Percentiles rank a stretch among this genome's conserved stretches.
phyloP scores from a whole-genome alignment of 2,888 invertebrate species.

The Sceliomorpha sp. region DNA sequence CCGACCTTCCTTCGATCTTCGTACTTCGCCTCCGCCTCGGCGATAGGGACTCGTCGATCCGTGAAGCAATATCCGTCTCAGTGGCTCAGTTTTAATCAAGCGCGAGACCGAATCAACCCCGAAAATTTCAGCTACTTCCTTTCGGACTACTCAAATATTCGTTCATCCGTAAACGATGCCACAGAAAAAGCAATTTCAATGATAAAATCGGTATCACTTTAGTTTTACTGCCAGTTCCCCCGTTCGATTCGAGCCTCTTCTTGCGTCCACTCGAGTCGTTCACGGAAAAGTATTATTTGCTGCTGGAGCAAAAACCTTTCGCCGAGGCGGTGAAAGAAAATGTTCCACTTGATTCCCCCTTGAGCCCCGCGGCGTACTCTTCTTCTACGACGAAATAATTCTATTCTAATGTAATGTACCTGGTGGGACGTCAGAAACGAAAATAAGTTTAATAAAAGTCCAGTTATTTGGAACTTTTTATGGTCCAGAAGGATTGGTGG shows the following conservation, averaged over 20 bases:
- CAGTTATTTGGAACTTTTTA: no score
- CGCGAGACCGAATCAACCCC: slow-evolving; percentile 48
- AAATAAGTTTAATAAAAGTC: no score
- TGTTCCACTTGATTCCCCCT: no score
- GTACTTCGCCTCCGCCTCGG: slow-evolving; percentile 29
- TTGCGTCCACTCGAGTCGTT: not conserved
- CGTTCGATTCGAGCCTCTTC: not conserved
- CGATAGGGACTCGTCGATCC: slow-evolving; percentile 51
- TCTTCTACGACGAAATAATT: no score
- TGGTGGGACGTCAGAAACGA: no score
- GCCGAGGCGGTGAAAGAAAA: no score
- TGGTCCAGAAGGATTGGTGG: no score
- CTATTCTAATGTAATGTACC: no score
- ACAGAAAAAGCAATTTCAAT: slow-evolving; percentile 26
- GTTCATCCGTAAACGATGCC: slow-evolving; percentile 31
- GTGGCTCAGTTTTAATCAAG: slow-evolving; percentile 57
- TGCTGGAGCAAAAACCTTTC: not conserved
- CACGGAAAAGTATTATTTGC: slow-evolving; percentile 1
- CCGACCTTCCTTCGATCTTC: slow-evolving; percentile 24
- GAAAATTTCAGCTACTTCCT: slow-evolving; percentile 49
- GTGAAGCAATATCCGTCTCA: slow-evolving; percentile 62
- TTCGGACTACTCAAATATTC: slow-evolving; percentile 10
- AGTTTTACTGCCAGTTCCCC: slow-evolving; percentile 7
- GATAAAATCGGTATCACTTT: slow-evolving; percentile 45
- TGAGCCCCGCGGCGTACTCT: no score